Evolutionary conservation across 2,797 vertebrate genomes (phyloP).

Genomic region (Myotis daubentonii): DNA sequence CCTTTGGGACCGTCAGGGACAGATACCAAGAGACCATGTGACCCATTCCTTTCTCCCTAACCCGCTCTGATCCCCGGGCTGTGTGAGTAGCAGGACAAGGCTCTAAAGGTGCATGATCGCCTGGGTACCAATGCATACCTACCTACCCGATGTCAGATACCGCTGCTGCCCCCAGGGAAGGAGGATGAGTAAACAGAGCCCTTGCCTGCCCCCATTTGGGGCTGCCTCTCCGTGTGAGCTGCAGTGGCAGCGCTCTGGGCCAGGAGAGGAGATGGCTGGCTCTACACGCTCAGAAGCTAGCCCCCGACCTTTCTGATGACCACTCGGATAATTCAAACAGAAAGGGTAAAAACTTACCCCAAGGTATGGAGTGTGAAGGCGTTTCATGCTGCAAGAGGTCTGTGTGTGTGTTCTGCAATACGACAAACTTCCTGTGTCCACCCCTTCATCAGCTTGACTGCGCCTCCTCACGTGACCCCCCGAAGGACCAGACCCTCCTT

Average conservation of each 20-base stretch:
- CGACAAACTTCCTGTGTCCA: background rate
- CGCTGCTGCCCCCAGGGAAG: constrained; percentile 82
- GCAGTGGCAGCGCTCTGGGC: constrained; percentile 87
- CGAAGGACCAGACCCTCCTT: constrained; percentile 59
- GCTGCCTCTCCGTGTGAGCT: constrained; percentile 82
- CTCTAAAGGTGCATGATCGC: background rate
- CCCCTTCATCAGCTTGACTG: constrained; percentile 14
- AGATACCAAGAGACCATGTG: background rate
- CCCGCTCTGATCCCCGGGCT: background rate
- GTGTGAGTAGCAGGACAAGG: background rate
- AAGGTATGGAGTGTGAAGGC: constrained; percentile 83
- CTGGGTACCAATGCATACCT: constrained; percentile 66
- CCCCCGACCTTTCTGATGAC: constrained; percentile 83
- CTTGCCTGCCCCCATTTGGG: constrained; percentile 81
- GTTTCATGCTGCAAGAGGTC: constrained; percentile 76
- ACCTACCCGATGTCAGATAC: constrained; percentile 77
- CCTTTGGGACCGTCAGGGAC: background rate
- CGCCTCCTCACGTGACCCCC: constrained; percentile 43
- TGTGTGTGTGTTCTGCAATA: constrained; percentile 46
- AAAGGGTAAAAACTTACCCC: constrained; percentile 86
- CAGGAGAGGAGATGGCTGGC: constrained; percentile 72
- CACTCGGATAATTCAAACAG: constrained; percentile 87
- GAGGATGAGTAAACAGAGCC: constrained; percentile 82
- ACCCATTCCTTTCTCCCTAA: background rate
- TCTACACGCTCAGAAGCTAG: background rate